Conservation (phyloP, 2,888 invertebrate genomes). For the Limnephilus marmoratus region DNA sequence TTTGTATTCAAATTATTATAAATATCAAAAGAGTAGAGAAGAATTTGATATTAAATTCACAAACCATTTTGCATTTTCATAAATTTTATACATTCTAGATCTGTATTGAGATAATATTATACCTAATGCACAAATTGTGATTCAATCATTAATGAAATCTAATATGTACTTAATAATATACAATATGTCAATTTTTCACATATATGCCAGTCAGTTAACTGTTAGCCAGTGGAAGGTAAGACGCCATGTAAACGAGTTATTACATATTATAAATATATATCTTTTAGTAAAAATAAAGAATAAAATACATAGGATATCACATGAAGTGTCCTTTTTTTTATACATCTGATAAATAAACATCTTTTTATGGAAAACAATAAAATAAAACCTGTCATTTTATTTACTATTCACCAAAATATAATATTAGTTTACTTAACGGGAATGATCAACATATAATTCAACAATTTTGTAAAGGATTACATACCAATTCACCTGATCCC, state of each 20-base stretch:
- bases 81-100: conserved; percentile 10
- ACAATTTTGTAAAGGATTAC: neutral
- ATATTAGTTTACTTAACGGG: neutral
- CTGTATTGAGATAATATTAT: conserved; percentile 33
- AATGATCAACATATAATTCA: neutral
- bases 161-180: conserved; percentile 1
- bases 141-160: conserved; percentile 21
- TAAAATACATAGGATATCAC: conserved; percentile 65
- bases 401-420: neutral
- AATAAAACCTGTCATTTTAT: conserved; percentile 19
- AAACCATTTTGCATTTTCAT: conserved; percentile 21
- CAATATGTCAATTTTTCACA: conserved; percentile 43
- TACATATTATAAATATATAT: conserved; percentile 52
- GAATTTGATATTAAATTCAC: conserved; percentile 3
- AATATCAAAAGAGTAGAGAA: neutral
- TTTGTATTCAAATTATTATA: conserved; percentile 27
- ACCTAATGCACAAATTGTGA: conserved; percentile 12
- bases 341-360: conserved; percentile 66
- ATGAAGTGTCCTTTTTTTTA: conserved; percentile 67
- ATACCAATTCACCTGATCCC: neutral
- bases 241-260: conserved; percentile 63
- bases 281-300: conserved; percentile 47
- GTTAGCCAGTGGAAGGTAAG: conserved; percentile 51
- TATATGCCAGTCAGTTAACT: conserved; percentile 56
- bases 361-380: conserved; percentile 64